Percentiles rank a stretch among this genome's conserved stretches.
Conservation (phyloP, 2,797 vertebrate species). For the Morus bassanus region DNA sequence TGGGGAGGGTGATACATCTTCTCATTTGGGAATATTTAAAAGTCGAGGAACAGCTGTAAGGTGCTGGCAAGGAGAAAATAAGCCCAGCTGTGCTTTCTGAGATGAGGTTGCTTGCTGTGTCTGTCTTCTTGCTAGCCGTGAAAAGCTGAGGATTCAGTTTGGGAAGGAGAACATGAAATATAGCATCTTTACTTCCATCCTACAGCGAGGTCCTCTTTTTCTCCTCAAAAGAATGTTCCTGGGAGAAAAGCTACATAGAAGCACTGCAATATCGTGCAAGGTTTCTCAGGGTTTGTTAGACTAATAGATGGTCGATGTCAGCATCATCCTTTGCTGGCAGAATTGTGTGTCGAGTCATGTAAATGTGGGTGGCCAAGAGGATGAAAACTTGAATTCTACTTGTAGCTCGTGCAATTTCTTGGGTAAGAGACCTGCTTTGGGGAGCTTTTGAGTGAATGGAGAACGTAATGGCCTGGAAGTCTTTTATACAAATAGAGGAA, state of each 20-base stretch:
- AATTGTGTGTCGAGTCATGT: accelerated
- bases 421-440: neutral
- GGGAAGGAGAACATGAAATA: neutral
- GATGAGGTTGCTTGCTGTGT: neutral
- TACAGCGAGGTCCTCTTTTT: neutral
- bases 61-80: neutral
- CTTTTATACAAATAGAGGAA: neutral
- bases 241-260: neutral
- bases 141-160: neutral
- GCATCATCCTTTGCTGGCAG: neutral
- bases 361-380: neutral
- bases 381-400: neutral
- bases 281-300: neutral
- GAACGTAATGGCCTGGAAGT: accelerated
- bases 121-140: neutral
- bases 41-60: neutral
- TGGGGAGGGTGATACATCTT: neutral
- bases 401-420: neutral
- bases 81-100: neutral
- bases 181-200: accelerated
- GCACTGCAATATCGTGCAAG: neutral
- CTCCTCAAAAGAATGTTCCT: neutral
- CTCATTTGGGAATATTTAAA: neutral
- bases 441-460: neutral
- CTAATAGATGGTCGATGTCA: neutral